phyloP scores from a whole-genome alignment of 2,113 vertebrate species.

The Choloepus hoffmanni region DNA sequence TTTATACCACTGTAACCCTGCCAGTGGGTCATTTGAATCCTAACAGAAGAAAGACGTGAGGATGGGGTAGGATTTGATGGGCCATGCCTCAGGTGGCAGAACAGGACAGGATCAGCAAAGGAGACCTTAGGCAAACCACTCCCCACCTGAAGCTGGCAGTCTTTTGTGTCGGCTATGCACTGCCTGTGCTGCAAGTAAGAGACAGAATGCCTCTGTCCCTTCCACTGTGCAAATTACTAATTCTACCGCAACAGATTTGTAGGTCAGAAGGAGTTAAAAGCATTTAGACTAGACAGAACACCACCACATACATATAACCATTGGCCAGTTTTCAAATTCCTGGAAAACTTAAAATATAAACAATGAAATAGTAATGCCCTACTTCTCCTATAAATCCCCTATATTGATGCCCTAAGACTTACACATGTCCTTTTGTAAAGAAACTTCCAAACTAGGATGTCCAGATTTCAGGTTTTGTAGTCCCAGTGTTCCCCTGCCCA shows the following conservation, averaged over 20 bases:
- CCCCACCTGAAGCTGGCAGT: not conserved
- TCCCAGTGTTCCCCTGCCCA: slow-evolving; percentile 57
- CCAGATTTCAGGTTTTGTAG: slow-evolving; percentile 41
- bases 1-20: not conserved
- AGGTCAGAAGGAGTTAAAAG: slow-evolving; percentile 39
- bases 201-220: not conserved
- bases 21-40: not conserved
- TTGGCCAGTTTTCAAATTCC: slow-evolving; percentile 59
- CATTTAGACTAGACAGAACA: slow-evolving; percentile 2
- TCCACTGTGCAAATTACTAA: slow-evolving; percentile 21
- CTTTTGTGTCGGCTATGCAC: not conserved
- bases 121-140: not conserved
- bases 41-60: not conserved
- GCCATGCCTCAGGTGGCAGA: not conserved
- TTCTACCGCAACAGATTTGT: not conserved
- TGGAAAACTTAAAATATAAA: slow-evolving; percentile 63
- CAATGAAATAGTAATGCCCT: slow-evolving; percentile 9
- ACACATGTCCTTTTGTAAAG: not conserved
- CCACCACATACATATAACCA: slow-evolving; percentile 14
- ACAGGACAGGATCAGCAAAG: not conserved
- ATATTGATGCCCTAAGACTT: not conserved
- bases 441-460: slow-evolving; percentile 42
- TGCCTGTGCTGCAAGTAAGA: not conserved
- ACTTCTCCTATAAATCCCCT: not conserved
- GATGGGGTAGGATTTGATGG: not conserved